Conservation (phyloP, 1,140 invertebrate species). For the Rhagoletis zephyria region DNA sequence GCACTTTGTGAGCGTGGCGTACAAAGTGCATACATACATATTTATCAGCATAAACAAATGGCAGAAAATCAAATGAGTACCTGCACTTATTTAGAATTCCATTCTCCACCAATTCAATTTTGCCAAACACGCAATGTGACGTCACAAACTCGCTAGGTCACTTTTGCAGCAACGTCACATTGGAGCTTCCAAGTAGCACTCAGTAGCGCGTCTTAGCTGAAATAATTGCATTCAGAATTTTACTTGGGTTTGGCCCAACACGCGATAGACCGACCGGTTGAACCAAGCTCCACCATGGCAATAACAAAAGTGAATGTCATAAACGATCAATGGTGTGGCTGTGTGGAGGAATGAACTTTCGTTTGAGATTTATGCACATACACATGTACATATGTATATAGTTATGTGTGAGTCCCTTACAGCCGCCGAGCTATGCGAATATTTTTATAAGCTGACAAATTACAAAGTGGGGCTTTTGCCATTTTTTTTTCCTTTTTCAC, state of each 20-base stretch:
- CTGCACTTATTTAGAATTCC: conserved; percentile 4
- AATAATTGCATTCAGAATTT: conserved; percentile 32
- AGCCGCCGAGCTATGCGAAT: not conserved
- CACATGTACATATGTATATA: not conserved
- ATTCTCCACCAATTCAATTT: not conserved
- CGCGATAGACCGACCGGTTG: not conserved
- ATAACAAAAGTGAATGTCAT: not conserved
- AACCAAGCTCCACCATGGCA: not conserved
- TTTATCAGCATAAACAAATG: not conserved
- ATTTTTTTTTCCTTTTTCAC: not conserved
- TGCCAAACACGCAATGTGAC: conserved; percentile 41
- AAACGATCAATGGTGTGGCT: not conserved
- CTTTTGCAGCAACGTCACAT: not conserved
- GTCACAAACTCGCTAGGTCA: not conserved
- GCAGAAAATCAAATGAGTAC: not conserved
- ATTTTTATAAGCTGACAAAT: conserved; percentile 29
- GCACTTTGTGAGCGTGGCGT: no score
- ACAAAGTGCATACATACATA: no score
- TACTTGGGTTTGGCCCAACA: conserved; percentile 19
- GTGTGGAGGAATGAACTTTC: not conserved
- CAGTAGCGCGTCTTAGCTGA: not conserved
- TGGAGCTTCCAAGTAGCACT: not conserved
- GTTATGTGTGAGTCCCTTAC: not conserved
- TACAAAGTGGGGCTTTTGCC: not conserved
- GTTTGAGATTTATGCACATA: not conserved